Evolutionary conservation across 2,888 invertebrate species (phyloP).

Genomic region (Drosophila tripunctata): DNA sequence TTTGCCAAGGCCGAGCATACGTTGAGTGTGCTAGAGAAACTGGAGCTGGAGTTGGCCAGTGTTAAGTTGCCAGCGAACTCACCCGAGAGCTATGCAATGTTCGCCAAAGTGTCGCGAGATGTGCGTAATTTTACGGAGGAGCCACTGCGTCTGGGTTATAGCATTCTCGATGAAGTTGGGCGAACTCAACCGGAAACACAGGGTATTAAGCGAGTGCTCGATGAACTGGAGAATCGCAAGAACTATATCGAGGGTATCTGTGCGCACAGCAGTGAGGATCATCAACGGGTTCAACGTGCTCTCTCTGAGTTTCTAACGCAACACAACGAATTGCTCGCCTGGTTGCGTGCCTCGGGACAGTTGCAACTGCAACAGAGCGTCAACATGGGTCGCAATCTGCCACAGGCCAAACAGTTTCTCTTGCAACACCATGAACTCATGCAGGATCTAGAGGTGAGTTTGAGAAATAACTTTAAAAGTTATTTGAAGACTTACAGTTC

Average conservation of each 20-base stretch:
- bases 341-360: constrained; percentile 90
- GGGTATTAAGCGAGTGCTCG: constrained; percentile 88
- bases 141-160: constrained; percentile 89
- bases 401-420: constrained; percentile 89
- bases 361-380: constrained; percentile 89
- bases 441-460: constrained; percentile 88
- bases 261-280: constrained; percentile 88
- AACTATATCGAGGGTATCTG: constrained; percentile 87
- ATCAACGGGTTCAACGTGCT: constrained; percentile 88
- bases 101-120: constrained; percentile 87
- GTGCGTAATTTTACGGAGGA: constrained; percentile 88
- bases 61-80: constrained; percentile 87
- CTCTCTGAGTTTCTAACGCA: constrained; percentile 88
- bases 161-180: constrained; percentile 88
- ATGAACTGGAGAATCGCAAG: constrained; percentile 90
- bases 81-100: constrained; percentile 88
- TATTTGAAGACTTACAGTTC: too few species aligned
- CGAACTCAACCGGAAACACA: constrained; percentile 87
- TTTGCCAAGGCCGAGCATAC: constrained; percentile 90
- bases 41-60: constrained; percentile 89
- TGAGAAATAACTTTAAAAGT: too few species aligned
- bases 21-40: constrained; percentile 89
- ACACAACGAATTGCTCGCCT: constrained; percentile 89
- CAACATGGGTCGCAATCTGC: constrained; percentile 89
- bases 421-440: constrained; percentile 89